phyloP scores from a whole-genome alignment of 2,888 invertebrate species.

The Ophraella communa region DNA sequence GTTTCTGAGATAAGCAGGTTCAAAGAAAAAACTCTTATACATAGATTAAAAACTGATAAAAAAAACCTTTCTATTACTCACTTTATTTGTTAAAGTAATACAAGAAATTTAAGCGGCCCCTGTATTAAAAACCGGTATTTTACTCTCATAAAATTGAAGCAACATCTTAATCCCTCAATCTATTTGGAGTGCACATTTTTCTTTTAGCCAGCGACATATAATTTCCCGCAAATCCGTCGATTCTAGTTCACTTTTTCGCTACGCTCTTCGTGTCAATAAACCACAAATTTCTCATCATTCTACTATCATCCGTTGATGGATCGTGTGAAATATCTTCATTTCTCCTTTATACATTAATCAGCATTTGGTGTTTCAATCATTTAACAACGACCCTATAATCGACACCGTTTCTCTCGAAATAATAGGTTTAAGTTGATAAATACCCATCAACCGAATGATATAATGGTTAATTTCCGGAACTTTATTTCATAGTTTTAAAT shows the following conservation, averaged over 20 bases:
- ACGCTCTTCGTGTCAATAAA: background rate
- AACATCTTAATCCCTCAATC: too few relatives aligned
- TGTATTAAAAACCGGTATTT: too few relatives aligned
- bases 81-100: too few relatives aligned
- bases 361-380: conserved; percentile 43
- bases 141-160: too few relatives aligned
- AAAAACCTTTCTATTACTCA: too few relatives aligned
- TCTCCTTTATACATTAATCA: conserved; percentile 47
- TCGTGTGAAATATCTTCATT: conserved; percentile 38
- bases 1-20: too few relatives aligned
- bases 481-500: too few relatives aligned
- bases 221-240: background rate
- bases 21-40: too few relatives aligned
- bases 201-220: background rate
- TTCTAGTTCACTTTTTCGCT: background rate
- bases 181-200: background rate
- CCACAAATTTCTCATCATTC: background rate
- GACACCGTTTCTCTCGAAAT: conserved; percentile 49
- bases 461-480: too few relatives aligned
- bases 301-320: conserved; percentile 14
- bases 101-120: too few relatives aligned
- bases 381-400: conserved; percentile 47
- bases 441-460: background rate
- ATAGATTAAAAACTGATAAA: too few relatives aligned
- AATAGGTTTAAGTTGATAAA: conserved; percentile 51